These are phyloP conservation scores for Gallinago stenura DNA, from an alignment of 2,797 vertebrate genomes.

Conservation along the genomic window DNA sequence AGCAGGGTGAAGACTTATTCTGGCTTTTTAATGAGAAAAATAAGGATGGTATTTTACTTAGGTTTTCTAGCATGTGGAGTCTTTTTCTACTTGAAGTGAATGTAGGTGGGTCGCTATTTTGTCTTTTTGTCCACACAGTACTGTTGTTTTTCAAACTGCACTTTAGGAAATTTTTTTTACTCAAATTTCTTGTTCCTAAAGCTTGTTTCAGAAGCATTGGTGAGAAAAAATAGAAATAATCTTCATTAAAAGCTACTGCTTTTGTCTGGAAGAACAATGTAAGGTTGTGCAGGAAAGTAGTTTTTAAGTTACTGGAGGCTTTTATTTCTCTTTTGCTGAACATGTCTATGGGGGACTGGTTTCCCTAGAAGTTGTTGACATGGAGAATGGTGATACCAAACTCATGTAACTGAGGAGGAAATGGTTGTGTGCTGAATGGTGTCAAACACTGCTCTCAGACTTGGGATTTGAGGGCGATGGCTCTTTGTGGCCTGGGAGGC, in stretches of 20 bases:
- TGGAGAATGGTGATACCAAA: neutral
- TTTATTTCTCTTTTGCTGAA: neutral
- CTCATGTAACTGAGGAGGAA: fast-evolving
- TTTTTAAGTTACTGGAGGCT: neutral
- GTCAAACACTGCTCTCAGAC: neutral
- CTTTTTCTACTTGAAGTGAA: neutral
- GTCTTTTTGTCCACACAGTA: neutral
- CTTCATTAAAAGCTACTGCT: neutral
- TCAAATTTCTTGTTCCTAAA: neutral
- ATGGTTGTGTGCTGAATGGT: neutral
- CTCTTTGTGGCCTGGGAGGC: neutral
- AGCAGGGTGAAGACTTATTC: neutral
- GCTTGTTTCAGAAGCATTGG: neutral
- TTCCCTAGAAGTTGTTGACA: neutral
- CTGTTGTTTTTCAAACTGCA: neutral
- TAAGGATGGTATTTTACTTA: neutral
- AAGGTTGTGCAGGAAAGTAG: neutral
- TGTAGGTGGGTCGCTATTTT: neutral
- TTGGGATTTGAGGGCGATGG: neutral
- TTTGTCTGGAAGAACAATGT: neutral
- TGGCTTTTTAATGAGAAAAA: neutral
- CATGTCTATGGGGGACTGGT: neutral
- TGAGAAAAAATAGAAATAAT: neutral
- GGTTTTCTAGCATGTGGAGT: neutral
- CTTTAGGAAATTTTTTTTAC: neutral